Percentiles rank a stretch among this genome's conserved stretches.
phyloP scores from a whole-genome alignment of 2,113 vertebrate genomes.

The Pituophis catenifer region DNA sequence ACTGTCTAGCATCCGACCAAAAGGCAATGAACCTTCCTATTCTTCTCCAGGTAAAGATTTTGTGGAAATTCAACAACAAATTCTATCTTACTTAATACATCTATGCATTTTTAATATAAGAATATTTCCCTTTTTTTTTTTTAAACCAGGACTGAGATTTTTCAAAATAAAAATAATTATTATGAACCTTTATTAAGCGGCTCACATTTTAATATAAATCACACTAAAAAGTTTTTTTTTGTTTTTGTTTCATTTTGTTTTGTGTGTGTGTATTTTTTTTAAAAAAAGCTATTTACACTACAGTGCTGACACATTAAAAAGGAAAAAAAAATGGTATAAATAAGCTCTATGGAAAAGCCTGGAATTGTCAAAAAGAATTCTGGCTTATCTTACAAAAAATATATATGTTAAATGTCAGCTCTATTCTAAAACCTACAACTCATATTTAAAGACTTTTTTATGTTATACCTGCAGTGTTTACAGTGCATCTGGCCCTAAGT shows the following conservation, averaged over 20 bases:
- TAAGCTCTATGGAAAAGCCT: slow-evolving; percentile 91
- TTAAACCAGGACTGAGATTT: slow-evolving; percentile 68
- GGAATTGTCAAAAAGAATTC: slow-evolving; percentile 87
- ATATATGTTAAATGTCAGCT: slow-evolving; percentile 84
- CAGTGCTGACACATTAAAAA: slow-evolving; percentile 94
- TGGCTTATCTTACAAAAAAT: slow-evolving; percentile 94
- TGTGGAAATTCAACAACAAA: not conserved
- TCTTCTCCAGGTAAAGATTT: not conserved
- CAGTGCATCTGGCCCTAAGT: slow-evolving; percentile 86
- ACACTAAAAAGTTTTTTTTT: slow-evolving; percentile 83
- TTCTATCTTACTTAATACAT: not conserved
- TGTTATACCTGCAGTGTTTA: slow-evolving; percentile 83
- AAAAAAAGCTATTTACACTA: slow-evolving; percentile 95
- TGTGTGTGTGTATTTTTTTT: slow-evolving; percentile 47
- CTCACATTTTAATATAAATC: slow-evolving; percentile 97
- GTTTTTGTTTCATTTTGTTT: slow-evolving; percentile 29
- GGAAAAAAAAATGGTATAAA: slow-evolving; percentile 87
- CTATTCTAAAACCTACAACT: slow-evolving; percentile 87
- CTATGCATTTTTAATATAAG: slow-evolving; percentile 1
- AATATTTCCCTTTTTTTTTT: slow-evolving; percentile 21
- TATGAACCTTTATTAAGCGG: slow-evolving; percentile 95
- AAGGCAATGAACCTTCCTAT: not conserved
- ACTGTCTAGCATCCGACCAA: not conserved
- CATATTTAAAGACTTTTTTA: slow-evolving; percentile 82
- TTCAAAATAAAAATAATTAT: slow-evolving; percentile 75